These are phyloP conservation scores for Acanthurus leucopareius DNA, from an alignment of 2,797 vertebrate species.

Conservation along the genomic window DNA sequence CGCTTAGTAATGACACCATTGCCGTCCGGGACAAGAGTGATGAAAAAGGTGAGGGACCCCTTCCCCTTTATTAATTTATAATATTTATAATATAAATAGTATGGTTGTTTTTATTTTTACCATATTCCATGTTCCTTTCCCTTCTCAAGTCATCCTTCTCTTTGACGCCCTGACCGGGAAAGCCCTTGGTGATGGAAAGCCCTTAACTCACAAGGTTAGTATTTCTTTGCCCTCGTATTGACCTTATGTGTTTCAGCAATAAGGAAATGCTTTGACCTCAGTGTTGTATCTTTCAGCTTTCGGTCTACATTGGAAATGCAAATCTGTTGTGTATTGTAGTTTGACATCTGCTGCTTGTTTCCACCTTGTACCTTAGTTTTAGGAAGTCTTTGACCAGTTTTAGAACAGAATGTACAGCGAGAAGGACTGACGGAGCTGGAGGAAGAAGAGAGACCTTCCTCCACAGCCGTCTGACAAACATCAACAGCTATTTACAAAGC, in stretches of 20 bases:
- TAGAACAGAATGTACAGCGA: not conserved
- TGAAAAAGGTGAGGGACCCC: constrained; percentile 88
- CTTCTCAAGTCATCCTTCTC: constrained; percentile 89
- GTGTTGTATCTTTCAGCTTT: not conserved
- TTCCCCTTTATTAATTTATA: not conserved
- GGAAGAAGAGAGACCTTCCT: not conserved
- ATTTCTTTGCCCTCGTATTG: constrained; percentile 6
- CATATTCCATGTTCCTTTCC: constrained; percentile 9
- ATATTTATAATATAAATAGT: not conserved
- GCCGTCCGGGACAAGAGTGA: constrained; percentile 93
- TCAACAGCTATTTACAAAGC: not conserved
- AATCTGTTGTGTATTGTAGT: not conserved
- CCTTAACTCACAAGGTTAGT: constrained; percentile 92
- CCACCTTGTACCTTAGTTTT: too few relatives aligned
- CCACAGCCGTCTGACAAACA: not conserved
- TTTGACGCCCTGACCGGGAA: constrained; percentile 95
- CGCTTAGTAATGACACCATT: constrained; percentile 94
- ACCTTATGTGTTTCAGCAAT: constrained; percentile 3
- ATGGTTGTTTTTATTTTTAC: not conserved
- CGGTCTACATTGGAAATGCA: not conserved
- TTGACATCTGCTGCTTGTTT: not conserved
- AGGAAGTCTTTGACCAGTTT: not conserved
- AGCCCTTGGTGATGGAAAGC: constrained; percentile 91
- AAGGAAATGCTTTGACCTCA: not conserved
- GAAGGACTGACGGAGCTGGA: not conserved